phyloP scores from a whole-genome alignment of 2,113 vertebrate species.

The Eudyptes chrysolophus region DNA sequence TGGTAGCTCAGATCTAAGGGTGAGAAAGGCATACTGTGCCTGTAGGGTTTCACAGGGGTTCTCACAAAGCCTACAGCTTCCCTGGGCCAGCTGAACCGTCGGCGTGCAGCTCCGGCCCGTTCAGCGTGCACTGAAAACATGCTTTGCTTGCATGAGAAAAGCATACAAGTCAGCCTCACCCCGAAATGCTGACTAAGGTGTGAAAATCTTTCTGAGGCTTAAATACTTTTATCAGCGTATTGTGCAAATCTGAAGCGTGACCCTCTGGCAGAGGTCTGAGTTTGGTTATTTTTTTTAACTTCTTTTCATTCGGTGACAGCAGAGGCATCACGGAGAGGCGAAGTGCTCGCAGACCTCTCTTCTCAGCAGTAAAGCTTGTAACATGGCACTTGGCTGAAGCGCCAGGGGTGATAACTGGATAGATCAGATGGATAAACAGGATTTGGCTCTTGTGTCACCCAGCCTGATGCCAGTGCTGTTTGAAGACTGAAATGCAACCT shows the following conservation, averaged over 20 bases:
- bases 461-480: not conserved
- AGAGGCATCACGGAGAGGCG: accelerated
- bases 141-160: not conserved
- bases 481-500: not conserved
- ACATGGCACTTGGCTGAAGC: not conserved
- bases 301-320: not conserved
- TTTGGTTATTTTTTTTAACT: not conserved
- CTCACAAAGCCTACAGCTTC: not conserved
- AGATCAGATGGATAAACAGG: not conserved
- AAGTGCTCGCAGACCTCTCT: not conserved
- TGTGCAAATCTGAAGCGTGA: not conserved
- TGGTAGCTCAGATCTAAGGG: not conserved
- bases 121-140: not conserved
- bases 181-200: not conserved
- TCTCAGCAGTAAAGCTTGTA: not conserved
- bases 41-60: not conserved
- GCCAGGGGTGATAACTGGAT: not conserved
- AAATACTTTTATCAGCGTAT: not conserved
- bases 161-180: accelerated
- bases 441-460: not conserved
- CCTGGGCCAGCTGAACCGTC: not conserved
- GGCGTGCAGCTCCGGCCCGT: accelerated
- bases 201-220: not conserved
- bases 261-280: not conserved
- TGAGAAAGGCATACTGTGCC: not conserved